These are phyloP conservation scores for Rapana venosa DNA, from an alignment of 2,888 invertebrate species.

Conservation along the genomic window DNA sequence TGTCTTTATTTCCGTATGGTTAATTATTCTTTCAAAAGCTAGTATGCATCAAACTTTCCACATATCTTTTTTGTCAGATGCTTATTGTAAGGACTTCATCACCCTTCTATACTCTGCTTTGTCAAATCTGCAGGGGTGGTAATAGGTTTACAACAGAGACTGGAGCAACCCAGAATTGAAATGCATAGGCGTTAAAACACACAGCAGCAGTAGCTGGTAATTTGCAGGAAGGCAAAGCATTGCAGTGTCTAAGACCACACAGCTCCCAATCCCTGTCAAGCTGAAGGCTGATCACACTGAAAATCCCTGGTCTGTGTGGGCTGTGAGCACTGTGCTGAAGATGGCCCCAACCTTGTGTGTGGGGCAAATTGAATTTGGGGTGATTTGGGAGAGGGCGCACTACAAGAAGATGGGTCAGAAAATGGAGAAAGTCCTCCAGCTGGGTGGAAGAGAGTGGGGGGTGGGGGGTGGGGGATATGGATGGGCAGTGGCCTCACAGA, in stretches of 20 bases:
- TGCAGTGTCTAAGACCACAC: not conserved
- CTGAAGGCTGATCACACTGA: not conserved
- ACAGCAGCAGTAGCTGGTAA: too few species aligned
- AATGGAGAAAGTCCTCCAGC: conserved; percentile 43
- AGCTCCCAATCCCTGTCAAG: not conserved
- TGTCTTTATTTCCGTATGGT: too few species aligned
- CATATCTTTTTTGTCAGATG: too few species aligned
- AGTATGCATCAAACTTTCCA: too few species aligned
- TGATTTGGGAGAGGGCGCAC: conserved; percentile 19
- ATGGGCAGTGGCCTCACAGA: not conserved
- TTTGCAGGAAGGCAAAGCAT: not conserved
- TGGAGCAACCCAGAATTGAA: too few species aligned
- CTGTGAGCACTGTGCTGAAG: conserved; percentile 3
- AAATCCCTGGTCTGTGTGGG: not conserved
- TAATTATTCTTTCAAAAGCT: too few species aligned
- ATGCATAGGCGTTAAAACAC: too few species aligned
- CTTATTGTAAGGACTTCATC: too few species aligned
- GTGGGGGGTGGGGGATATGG: not conserved
- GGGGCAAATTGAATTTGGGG: conserved; percentile 36
- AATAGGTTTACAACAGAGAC: too few species aligned
- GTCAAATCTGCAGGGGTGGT: too few species aligned
- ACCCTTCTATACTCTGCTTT: too few species aligned
- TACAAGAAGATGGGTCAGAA: conserved; percentile 38
- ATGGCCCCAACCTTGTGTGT: conserved; percentile 3
- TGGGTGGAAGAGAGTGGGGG: not conserved